phyloP scores from a whole-genome alignment of 2,797 vertebrate genomes.

The Orientallactaga sibirica region DNA sequence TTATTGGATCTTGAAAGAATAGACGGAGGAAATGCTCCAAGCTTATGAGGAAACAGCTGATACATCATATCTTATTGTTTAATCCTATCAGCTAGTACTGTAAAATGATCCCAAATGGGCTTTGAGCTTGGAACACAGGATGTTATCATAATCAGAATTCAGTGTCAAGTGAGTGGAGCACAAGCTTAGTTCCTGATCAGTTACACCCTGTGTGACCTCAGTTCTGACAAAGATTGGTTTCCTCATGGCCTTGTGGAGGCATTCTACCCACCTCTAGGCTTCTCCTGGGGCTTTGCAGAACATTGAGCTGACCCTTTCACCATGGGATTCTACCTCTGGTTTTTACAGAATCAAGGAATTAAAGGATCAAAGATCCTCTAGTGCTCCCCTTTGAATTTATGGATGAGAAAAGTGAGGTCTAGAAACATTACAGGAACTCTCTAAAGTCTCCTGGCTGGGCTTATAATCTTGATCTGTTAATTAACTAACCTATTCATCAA shows the following conservation, averaged over 20 bases:
- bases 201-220: background rate
- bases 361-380: background rate
- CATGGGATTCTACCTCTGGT: background rate
- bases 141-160: background rate
- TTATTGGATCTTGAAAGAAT: background rate
- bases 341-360: background rate
- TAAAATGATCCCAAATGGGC: background rate
- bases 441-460: background rate
- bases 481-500: background rate
- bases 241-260: background rate
- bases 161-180: background rate
- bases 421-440: background rate
- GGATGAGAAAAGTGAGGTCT: background rate
- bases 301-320: background rate
- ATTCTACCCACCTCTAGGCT: background rate
- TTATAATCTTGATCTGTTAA: background rate
- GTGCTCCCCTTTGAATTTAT: background rate
- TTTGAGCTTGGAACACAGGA: background rate
- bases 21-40: background rate
- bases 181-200: background rate
- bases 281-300: background rate
- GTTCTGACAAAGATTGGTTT: background rate
- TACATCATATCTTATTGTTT: background rate
- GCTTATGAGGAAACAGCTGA: background rate
- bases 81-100: background rate